A percentile compares a stretch with the other conserved stretches of the same genome.
These are phyloP conservation scores for Chalcis sispes DNA, from an alignment of 2,888 invertebrate species.

Conservation along the genomic window DNA sequence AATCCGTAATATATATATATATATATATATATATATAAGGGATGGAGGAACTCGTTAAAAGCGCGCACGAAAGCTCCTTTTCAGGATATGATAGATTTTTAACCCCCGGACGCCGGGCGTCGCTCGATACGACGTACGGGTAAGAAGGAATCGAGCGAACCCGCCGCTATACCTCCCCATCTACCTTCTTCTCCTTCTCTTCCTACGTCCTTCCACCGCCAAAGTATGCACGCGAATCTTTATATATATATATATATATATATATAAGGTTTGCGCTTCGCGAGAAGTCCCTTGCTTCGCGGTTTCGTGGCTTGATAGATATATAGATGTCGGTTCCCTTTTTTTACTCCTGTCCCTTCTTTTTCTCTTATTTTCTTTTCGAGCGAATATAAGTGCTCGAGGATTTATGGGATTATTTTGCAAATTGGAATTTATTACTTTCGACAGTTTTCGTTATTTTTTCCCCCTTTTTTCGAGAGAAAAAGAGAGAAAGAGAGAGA, in stretches of 20 bases:
- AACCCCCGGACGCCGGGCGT: constrained; percentile 12
- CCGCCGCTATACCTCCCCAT: too few relatives aligned
- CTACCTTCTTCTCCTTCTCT: neutral
- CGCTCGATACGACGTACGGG: constrained; percentile 2
- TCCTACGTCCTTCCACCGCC: neutral
- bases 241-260: neutral
- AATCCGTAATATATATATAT: too few relatives aligned
- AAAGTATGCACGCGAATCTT: constrained; percentile 29
- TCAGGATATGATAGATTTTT: constrained; percentile 50
- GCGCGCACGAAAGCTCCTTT: constrained; percentile 55
- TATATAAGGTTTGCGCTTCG: too few relatives aligned
- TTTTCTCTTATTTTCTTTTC: neutral
- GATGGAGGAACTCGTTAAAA: constrained; percentile 49
- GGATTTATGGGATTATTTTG: constrained; percentile 28
- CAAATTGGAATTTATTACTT: too few relatives aligned
- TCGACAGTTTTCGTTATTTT: too few relatives aligned
- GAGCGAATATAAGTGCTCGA: neutral
- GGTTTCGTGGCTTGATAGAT: neutral
- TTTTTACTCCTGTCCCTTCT: neutral
- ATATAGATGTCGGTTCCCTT: neutral
- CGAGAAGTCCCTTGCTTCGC: too few relatives aligned
- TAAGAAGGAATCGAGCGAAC: constrained; percentile 10
- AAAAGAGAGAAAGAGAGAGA: too few relatives aligned
- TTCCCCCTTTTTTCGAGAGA: too few relatives aligned
- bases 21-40: neutral